A percentile compares a stretch with the other conserved stretches of the same genome.
phyloP scores from a whole-genome alignment of 1,140 invertebrate genomes.

The Drusus annulatus region DNA sequence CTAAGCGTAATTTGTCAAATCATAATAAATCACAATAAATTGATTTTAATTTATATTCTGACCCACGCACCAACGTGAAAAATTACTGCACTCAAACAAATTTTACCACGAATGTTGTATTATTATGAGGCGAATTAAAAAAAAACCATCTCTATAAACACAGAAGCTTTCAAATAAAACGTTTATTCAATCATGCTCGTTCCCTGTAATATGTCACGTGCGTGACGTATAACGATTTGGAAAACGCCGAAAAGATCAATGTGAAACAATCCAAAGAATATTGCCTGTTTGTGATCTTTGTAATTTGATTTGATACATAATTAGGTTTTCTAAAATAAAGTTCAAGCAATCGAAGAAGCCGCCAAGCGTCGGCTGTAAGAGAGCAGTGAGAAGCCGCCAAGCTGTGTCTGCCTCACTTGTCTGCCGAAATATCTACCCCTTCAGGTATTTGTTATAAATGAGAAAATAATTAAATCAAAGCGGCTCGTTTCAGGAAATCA shows the following conservation, averaged over 20 bases:
- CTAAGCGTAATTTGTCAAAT: too few relatives aligned
- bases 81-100: too few relatives aligned
- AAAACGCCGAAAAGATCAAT: neutral
- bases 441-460: constrained; percentile 57
- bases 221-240: neutral
- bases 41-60: too few relatives aligned
- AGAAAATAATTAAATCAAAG: constrained; percentile 55
- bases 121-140: too few relatives aligned
- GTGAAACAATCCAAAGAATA: neutral
- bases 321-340: neutral
- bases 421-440: constrained; percentile 47
- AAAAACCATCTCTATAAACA: too few relatives aligned
- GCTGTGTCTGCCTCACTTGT: constrained; percentile 37
- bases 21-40: too few relatives aligned
- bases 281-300: neutral
- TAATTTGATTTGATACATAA: constrained; percentile 16
- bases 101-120: too few relatives aligned
- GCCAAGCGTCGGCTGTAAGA: too few relatives aligned
- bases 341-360: neutral
- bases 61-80: too few relatives aligned
- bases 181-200: too few relatives aligned
- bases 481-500: constrained; percentile 50
- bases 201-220: neutral
- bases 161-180: too few relatives aligned
- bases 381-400: too few relatives aligned